Percentiles rank a stretch among this genome's conserved stretches.
phyloP scores from a whole-genome alignment of 2,888 invertebrate species.

The Rhamnusium bicolor region DNA sequence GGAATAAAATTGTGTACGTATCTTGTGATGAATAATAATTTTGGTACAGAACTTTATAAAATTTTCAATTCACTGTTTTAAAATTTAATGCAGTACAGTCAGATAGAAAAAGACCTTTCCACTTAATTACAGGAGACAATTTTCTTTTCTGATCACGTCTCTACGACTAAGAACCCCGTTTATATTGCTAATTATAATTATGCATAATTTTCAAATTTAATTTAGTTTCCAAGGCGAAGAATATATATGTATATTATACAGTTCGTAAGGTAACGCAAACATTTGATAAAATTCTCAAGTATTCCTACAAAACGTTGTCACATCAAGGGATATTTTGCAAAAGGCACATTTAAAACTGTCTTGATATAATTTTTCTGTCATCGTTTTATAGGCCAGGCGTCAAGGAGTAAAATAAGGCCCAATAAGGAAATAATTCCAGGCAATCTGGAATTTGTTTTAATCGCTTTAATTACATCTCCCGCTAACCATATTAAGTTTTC shows the following conservation, averaged over 20 bases:
- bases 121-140: constrained; percentile 30
- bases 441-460: no score
- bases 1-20: constrained; percentile 43
- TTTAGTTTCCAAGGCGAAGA: no score
- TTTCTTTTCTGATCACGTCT: constrained; percentile 36
- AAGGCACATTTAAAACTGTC: no score
- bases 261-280: neutral
- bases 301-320: no score
- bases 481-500: no score
- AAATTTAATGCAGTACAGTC: constrained; percentile 41
- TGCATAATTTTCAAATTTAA: neutral
- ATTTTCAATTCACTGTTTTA: constrained; percentile 45
- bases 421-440: no score
- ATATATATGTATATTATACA: no score
- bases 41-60: constrained; percentile 38
- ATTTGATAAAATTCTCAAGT: neutral
- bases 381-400: no score
- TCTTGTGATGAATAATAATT: constrained; percentile 45
- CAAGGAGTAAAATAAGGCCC: no score
- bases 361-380: no score
- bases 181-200: constrained; percentile 35
- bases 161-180: constrained; percentile 28
- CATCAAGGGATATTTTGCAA: no score
- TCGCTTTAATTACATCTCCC: no score
- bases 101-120: constrained; percentile 41